These are phyloP conservation scores for Mus spretus DNA, from an alignment of 2,797 vertebrate species.

Conservation along the genomic window DNA sequence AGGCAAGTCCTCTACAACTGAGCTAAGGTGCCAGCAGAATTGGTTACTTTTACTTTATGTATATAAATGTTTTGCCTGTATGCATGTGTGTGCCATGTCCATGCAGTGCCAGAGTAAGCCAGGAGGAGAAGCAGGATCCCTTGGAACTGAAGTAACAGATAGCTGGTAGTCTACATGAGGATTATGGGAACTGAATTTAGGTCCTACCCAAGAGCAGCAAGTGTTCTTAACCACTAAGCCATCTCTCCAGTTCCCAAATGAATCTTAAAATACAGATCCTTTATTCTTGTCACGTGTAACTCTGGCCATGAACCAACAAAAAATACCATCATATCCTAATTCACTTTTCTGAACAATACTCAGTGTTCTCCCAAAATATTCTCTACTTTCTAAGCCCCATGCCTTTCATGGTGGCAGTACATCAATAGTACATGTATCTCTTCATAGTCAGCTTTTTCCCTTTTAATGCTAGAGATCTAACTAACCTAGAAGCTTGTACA, in stretches of 20 bases:
- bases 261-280: not conserved
- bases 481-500: not conserved
- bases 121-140: not conserved
- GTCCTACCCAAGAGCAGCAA: not conserved
- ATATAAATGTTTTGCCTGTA: not conserved
- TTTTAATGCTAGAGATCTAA: not conserved
- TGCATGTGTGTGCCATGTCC: not conserved
- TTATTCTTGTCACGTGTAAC: not conserved
- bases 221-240: not conserved
- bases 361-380: not conserved
- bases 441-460: not conserved
- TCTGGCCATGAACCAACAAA: not conserved
- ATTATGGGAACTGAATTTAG: not conserved
- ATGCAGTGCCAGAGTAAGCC: not conserved
- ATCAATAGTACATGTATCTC: not conserved
- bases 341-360: slow-evolving; percentile 20
- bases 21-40: not conserved
- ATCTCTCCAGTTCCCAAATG: not conserved
- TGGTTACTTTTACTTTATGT: not conserved
- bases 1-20: not conserved
- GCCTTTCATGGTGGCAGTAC: not conserved
- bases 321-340: not conserved
- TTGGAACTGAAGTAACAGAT: not conserved
- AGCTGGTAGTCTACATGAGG: not conserved
- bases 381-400: not conserved